Conservation (phyloP, 2,113 vertebrate species). For the Ranitomeya variabilis region DNA sequence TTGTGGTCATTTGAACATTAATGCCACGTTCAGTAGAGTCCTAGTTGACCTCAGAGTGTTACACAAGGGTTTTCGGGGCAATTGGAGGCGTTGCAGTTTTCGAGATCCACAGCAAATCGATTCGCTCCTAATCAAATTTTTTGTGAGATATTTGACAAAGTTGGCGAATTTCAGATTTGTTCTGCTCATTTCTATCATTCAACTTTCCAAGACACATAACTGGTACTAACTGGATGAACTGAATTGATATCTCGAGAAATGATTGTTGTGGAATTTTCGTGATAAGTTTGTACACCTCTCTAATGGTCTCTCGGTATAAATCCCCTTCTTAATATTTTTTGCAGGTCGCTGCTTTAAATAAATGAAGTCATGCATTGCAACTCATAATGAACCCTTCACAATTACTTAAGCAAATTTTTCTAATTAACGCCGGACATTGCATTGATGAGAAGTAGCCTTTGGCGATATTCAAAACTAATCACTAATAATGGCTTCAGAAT, state of each 20-base stretch:
- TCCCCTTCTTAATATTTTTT: background rate
- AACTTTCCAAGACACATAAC: background rate
- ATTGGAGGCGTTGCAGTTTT: too few relatives aligned
- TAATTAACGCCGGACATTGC: slow-evolving; percentile 9
- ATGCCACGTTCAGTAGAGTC: too few relatives aligned
- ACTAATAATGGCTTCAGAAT: background rate
- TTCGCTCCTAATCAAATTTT: too few relatives aligned
- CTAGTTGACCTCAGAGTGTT: too few relatives aligned
- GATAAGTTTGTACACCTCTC: background rate
- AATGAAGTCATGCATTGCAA: background rate
- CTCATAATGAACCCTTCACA: slow-evolving; percentile 21
- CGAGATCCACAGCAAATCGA: too few relatives aligned
- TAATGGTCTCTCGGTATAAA: background rate
- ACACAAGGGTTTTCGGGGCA: too few relatives aligned
- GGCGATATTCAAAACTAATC: slow-evolving; percentile 8
- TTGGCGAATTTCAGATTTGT: too few relatives aligned
- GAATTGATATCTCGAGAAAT: background rate
- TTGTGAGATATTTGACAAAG: too few relatives aligned
- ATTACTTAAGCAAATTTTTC: slow-evolving; percentile 27
- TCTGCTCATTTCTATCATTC: too few relatives aligned
- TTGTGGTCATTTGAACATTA: too few relatives aligned
- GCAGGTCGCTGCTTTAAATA: background rate
- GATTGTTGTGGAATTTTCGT: background rate
- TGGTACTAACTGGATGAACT: background rate
- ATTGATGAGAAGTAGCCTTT: background rate